Evolutionary conservation across 2,888 invertebrate genomes (phyloP).

Genomic region (Minunthozetes semirufus): DNA sequence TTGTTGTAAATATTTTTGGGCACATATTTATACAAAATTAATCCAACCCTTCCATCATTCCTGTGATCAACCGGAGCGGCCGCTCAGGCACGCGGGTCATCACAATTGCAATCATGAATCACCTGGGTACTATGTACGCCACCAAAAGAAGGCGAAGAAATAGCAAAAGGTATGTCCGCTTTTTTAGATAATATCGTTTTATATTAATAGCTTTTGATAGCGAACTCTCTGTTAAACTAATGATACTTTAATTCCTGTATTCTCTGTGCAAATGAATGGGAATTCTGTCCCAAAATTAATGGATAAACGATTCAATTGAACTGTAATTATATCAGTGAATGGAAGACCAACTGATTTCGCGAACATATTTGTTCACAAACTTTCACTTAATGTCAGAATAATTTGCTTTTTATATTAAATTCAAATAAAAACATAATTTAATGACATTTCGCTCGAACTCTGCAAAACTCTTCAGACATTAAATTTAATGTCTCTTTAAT

Average conservation of each 20-base stretch:
- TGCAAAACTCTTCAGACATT: neutral
- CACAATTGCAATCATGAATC: conserved; percentile 54
- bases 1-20: neutral
- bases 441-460: neutral
- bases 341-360: neutral
- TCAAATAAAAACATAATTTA: neutral
- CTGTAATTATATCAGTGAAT: neutral
- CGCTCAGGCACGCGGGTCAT: neutral
- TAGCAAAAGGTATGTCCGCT: conserved; percentile 76
- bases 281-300: neutral
- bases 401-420: neutral
- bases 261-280: neutral
- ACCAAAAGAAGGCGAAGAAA: conserved; percentile 89
- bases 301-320: neutral
- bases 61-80: neutral
- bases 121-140: conserved; percentile 91
- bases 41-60: conserved; percentile 8
- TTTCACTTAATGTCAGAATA: neutral
- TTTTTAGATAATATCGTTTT: neutral
- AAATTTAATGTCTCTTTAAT: neutral
- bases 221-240: neutral
- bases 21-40: conserved; percentile 1
- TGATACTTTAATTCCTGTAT: neutral
- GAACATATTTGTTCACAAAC: too few relatives aligned
- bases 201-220: neutral